Evolutionary conservation across 92 coral and sea anemone genomes (phyloP), one percentile per base, ranked within the genome.

Genomic region (Porites cylindrica): DNA sequence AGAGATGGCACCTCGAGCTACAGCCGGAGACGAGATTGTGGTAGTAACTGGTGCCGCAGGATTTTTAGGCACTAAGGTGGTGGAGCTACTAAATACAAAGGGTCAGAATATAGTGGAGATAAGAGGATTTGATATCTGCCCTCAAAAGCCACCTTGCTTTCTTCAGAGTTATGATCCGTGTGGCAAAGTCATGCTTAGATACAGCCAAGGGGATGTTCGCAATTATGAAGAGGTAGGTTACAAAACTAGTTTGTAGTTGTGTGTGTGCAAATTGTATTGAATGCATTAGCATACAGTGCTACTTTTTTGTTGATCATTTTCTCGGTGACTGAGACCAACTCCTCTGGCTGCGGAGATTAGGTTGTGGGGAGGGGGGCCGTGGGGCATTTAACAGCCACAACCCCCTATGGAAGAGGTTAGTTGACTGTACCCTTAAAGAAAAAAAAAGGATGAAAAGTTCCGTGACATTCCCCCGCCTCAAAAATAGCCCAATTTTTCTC

Each of bases 1-100:
- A 4, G 12, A 11, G 2, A 38, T 69, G 74, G 32, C 0, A 5
- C 17, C 24, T 24, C 18, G 21, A 20, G 12, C 8, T 13, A 19
- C 61, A 20, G 20, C 23, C 14, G 16, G 23, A 23, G 52, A 51
- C 29, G 81, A 74, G 16, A 20, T 83, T 58, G 64, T 83, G 20
- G 79, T 83, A 65, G 88, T 83, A 16, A 83, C 88, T 7, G 81
- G 88, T 29, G 88, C 88, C 74, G 88, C 81, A 20, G 88, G 88
- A 32, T 83, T 83, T 72, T 61, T 83, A 58, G 88, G 88, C 11
- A 47, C 61, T 16, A 73, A 75, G 20, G 50, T 83, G 53, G 81
- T 73, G 14, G 88, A 83, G 62, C 13, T 83, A 14, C 61, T 83
- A 16, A 59, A 58, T 18, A 60, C 47, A 43, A 66, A 72, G 21